phyloP scores from a whole-genome alignment of 2,113 vertebrate genomes.

The Phalacrocorax pelagicus region DNA sequence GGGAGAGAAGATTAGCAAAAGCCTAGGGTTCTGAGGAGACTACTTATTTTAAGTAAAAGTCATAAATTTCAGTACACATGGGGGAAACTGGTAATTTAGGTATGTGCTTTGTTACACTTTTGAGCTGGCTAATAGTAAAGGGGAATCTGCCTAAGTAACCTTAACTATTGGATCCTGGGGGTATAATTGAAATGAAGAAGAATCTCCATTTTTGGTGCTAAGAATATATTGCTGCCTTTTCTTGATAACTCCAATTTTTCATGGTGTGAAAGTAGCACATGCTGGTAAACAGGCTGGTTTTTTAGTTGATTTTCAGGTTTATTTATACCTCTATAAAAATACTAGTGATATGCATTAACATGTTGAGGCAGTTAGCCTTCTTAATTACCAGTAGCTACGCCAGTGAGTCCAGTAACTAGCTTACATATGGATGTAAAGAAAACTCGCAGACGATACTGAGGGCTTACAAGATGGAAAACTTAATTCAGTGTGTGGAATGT shows the following conservation, averaged over 20 bases:
- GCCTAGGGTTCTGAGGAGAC: not conserved
- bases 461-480: not conserved
- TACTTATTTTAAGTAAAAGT: not conserved
- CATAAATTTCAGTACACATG: not conserved
- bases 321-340: not conserved
- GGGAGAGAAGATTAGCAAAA: not conserved
- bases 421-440: not conserved
- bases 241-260: not conserved
- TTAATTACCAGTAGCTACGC: not conserved
- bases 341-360: not conserved
- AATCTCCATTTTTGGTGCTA: not conserved
- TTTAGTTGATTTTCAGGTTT: not conserved
- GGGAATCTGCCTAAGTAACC: not conserved
- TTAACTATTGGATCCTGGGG: not conserved
- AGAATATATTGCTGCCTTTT: not conserved
- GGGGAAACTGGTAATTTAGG: not conserved
- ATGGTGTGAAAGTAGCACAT: not conserved
- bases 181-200: not conserved
- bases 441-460: not conserved
- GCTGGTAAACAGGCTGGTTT: not conserved
- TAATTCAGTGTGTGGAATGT: not conserved
- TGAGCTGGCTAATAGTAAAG: not conserved
- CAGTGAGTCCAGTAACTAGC: not conserved
- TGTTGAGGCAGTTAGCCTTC: not conserved
- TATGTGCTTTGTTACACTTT: not conserved